Evolutionary conservation across 1,140 invertebrate species (phyloP), one percentile per base, ranked within the genome.

Genomic region (Heliothis subflexa): DNA sequence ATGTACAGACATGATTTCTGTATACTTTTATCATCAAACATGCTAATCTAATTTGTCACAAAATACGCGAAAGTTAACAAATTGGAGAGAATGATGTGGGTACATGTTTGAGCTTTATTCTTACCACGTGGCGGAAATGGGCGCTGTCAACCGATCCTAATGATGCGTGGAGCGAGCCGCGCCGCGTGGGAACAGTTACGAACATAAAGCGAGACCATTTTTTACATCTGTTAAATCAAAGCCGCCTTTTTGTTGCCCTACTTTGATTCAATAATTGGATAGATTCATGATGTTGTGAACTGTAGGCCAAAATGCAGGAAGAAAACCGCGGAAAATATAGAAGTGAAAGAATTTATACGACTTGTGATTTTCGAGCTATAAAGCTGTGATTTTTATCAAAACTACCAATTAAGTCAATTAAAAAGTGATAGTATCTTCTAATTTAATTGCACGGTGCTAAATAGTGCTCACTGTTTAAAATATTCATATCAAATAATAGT

Each of bases 51-150:
- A 47, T 21, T 16, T 47, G 40, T 18, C 40, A 12, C 62, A 47
- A 14, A 64, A 18, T 3, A 47, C 40, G 62, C 33, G 33, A 64
- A 64, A 64, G 40, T n/a, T 45, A 18, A 47, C 62, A 66, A 47
- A 66, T 47, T 66, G 62, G 62, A 66, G n/a, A 55, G 50, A 66
- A 54, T 25, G 66, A 66, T 77, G 33, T 25, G 2, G 21, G 21
- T 45, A 25, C 16, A 68, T 77, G 61, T 70, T 52, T 9, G 13
- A 52, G 12, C 75, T 85, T 82, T 81, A 83, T 81, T 86, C 83
- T 85, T 83, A 86, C 81, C 83, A 85, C 55, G 68, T 84, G 85
- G 81, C 90, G 90, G 90, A 92, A 92, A 90, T 90, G 86, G 84
- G 88, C 81, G 85, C 85, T 82, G 85, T 78, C 74, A 83, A 72